A percentile compares a stretch with the other conserved stretches of the same genome.
Evolutionary conservation across 2,113 vertebrate genomes (phyloP).

Genomic region (Bufo bufo): DNA sequence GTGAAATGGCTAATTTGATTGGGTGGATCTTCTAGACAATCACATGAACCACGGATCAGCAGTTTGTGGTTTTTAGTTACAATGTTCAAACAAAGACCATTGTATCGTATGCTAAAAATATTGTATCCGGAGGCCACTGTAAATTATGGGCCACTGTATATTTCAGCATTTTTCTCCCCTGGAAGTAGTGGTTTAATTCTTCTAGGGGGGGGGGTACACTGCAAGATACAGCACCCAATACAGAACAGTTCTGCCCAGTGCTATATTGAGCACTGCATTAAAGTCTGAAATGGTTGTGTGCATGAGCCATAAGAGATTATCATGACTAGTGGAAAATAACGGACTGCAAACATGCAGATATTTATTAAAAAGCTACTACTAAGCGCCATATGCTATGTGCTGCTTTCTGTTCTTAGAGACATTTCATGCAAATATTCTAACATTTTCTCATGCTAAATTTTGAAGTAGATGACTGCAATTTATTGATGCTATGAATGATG

Average conservation of each 20-base stretch:
- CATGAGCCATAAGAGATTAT: not conserved
- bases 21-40: too few relatives aligned
- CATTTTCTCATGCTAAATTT: constrained; percentile 30
- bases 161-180: not conserved
- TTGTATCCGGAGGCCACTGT: too few relatives aligned
- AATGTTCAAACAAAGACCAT: too few relatives aligned
- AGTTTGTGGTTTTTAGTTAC: too few relatives aligned
- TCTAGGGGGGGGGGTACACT: not conserved
- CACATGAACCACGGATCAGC: too few relatives aligned
- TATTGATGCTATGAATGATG: constrained; percentile 27
- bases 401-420: not conserved
- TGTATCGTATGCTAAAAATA: too few relatives aligned
- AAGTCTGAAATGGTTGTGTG: not conserved
- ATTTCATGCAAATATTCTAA: constrained; percentile 8
- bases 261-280: not conserved
- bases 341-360: not conserved
- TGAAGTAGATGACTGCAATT: not conserved
- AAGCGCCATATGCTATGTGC: not conserved
- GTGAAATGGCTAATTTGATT: too few relatives aligned
- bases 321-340: not conserved
- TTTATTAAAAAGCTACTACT: not conserved
- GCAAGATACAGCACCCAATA: not conserved
- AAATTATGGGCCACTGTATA: not conserved
- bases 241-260: not conserved
- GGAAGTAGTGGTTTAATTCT: not conserved